phyloP scores from a whole-genome alignment of 2,113 vertebrate genomes.

The Vulpes vulpes region DNA sequence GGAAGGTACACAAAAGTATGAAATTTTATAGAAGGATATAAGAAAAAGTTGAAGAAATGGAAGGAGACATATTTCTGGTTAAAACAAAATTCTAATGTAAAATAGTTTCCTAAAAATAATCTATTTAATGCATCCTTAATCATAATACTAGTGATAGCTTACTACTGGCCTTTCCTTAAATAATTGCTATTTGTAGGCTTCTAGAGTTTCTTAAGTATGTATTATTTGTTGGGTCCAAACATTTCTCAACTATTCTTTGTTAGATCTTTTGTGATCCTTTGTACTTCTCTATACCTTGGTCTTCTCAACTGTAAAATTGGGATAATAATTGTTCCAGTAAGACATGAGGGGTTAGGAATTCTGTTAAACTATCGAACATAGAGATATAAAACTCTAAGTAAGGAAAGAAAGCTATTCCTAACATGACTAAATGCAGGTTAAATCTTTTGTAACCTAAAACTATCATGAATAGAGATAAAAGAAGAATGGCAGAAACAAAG shows the following conservation, averaged over 20 bases:
- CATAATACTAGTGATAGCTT: not conserved
- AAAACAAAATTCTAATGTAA: not conserved
- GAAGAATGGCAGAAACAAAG: not conserved
- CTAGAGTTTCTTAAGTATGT: not conserved
- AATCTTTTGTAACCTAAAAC: not conserved
- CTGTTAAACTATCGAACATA: not conserved
- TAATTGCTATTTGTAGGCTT: not conserved
- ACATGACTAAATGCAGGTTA: not conserved
- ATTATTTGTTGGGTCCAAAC: not conserved
- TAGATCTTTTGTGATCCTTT: not conserved
- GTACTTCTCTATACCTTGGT: not conserved
- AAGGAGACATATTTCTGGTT: not conserved
- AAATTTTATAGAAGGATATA: not conserved
- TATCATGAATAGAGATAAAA: not conserved
- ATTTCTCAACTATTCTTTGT: not conserved
- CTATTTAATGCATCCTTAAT: not conserved
- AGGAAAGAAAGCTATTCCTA: not conserved
- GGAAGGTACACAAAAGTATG: not conserved
- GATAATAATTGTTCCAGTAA: not conserved
- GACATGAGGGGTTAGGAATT: not conserved
- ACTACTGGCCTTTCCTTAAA: not conserved
- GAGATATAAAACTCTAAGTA: not conserved
- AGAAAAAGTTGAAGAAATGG: not conserved
- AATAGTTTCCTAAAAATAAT: conserved; percentile 6
- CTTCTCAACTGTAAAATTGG: not conserved